Evolutionary conservation across 1,140 invertebrate genomes (phyloP), one percentile per base, ranked within the genome.

Genomic region (Mycetomoellerius zeteki): DNA sequence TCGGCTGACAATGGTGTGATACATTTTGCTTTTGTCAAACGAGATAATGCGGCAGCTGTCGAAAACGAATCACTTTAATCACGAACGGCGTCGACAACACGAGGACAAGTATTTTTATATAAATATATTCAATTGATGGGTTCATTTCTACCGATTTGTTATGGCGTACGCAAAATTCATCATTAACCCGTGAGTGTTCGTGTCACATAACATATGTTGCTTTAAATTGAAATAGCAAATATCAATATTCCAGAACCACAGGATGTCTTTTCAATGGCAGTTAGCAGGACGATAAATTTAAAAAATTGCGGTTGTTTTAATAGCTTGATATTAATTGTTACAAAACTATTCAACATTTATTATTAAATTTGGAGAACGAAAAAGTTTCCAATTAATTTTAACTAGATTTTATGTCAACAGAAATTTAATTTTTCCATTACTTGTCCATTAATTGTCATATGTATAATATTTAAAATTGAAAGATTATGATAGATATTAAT

Each of bases 41-140:
- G 71, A 85, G 81, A 85, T 75, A 75, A 85, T 85, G 43, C 43
- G 43, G 56, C 21, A 76, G 33, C 43, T 75, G 81, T 75, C 71
- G 37, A 52, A 85, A 76, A 56, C 30, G 60, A 77, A 27, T 85
- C 82, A 52, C 27, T 85, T 76, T 85, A 76, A 85, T 85, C 69
- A 19, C 27, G n/a, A 54, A 37, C 24, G 72, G 30, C 43, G 58
- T 30, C 24, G 30, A 85, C 21, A 62, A 77, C 47, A 37, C 6
- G 24, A 30, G 33, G 10, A 85, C 30, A 47, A 64, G 19, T 64
- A 85, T 85, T 85, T 85, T 64, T 43, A 71, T 43, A 81, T 19
- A 43, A 56, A 56, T 37, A 58, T n/a, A 81, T 54, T 43, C 33
- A 56, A 76, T 76, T 37, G 24, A 21, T 50, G 37, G 73, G 21